Base-by-base conservation (phyloP, 2,888 invertebrate species). In the Drosophila recens region DNA sequence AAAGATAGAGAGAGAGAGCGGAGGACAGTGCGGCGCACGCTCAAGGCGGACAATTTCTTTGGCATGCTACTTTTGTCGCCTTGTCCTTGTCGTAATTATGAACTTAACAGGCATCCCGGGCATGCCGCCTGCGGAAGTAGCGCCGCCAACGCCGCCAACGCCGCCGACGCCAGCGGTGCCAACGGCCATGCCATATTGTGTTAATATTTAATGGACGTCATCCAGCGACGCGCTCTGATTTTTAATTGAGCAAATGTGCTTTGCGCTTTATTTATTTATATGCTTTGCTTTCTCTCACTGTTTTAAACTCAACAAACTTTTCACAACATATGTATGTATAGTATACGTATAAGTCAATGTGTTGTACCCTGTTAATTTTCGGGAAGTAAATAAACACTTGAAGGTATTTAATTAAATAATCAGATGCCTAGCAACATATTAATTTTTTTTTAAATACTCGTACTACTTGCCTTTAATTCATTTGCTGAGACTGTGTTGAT, bases 131-230 rank as follows among this genome's bases (percentile, higher is more conserved):
- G 34, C 59, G 71, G 51, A 78, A 72, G 49, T 58, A 52, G 42
- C 61, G 36, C 52, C 74, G 48, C 46, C 59, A 59, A 17, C 40
- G 46, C 23, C 58, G 20, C 20, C 20, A 20, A 20, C 61, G 36
- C 52, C 74, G 48, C 46, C 59, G 56, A 17, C 40, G 46, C 23
- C 58, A 49, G 38, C 15, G 42, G 42, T 23, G 43, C 30, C 54
- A 52, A 56, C 30, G 40, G 42, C 52, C 30, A 51, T 65, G 73
- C 36, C 73, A 67, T 66, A 58, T 70, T 78, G 71, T 67, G 53
- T 74, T 79, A 75, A 81, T 81, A 67, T 83, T 81, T 80, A 75
- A 83, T 82, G 81, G 67, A 65, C 59, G 52, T 53, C 67, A 58
- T 54, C 51, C 40, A 66, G 64, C 34, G 51, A 61, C 66, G 54